Base-by-base conservation (phyloP, 2,113 vertebrate species). In the Phaetusa simplex region DNA sequence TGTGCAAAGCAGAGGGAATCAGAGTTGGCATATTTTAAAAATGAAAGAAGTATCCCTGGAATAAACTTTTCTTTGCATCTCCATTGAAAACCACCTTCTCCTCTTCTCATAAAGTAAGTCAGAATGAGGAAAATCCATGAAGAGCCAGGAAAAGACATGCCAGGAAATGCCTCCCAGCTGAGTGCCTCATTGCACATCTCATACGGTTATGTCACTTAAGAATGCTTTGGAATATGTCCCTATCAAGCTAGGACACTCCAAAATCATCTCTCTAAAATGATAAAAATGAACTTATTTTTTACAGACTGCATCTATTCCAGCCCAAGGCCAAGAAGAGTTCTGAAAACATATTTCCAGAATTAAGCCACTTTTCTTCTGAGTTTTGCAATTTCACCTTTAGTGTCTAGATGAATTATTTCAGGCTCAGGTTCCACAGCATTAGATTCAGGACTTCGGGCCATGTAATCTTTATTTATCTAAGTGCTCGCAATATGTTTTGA, bases 361-460 rank as follows among this genome's bases (percentile, higher is more conserved):
- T 85, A 93, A 94, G 43, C 11, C 11, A 70, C 34, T 79, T 86
- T 66, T 86, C 61, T 70, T 86, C 65, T 53, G 40, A 92, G 24
- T 8, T 85, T 58, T 82, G 30, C 22, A 65, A 38, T 80, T 95
- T 66, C 62, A 90, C 23, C 45, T 84, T 73, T 42, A 86, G 19
- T 61, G 19, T 88, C 50, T n/a, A 49, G 34, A 86, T 52, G 11
- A 96, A 92, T 93, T 95, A 86, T 92, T 95, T 90, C 47, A 77
- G 34, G 14, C 34, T 70, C 30, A 59, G 13, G 64, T 86, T 93
- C 59, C 40, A 73, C 15, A 43, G 38, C 21, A 16, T 14, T 82
- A 70, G n/a, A 64, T 94, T 95, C 53, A 86, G 58, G 74, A 85
- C 17, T 94, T 49, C n/a, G 7, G n/a, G 65, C 17, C 29, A 64